These are phyloP conservation scores for Nephrotoma flavescens DNA, from an alignment of 2,888 invertebrate species.

Conservation along the genomic window DNA sequence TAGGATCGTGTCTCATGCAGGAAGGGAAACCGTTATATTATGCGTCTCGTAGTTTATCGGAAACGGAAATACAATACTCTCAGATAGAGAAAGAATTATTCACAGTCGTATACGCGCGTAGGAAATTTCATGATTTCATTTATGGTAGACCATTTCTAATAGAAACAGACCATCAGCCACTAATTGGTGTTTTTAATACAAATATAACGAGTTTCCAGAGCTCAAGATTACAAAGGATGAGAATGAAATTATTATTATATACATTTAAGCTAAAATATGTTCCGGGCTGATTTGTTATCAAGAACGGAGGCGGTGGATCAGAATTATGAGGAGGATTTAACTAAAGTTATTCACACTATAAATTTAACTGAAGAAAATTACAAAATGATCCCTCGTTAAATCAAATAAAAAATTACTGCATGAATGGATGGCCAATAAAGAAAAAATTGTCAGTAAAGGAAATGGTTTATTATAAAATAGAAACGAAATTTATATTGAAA, in stretches of 20 bases:
- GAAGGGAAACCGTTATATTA: too few species aligned
- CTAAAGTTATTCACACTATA: constrained; percentile 3
- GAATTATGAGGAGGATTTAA: not conserved
- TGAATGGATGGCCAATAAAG: constrained; percentile 7
- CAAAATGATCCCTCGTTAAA: not conserved
- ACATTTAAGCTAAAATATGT: not conserved
- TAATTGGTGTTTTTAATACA: not conserved
- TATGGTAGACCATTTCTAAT: not conserved
- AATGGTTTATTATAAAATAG: too few species aligned
- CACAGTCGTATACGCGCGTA: not conserved
- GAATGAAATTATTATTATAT: not conserved
- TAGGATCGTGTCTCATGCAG: not conserved
- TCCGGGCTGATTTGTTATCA: not conserved
- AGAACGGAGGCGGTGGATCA: not conserved
- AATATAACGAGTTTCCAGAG: not conserved
- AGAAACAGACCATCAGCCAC: not conserved
- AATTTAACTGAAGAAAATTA: constrained; percentile 2
- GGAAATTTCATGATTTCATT: too few species aligned
- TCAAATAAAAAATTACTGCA: constrained; percentile 5
- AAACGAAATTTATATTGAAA: too few species aligned
- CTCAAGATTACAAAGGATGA: not conserved
- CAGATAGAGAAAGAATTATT: not conserved
- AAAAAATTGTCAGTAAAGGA: not conserved
- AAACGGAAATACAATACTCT: not conserved
- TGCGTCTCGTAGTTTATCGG: too few species aligned